These are phyloP conservation scores for Polia nebulosa DNA, from an alignment of 2,888 invertebrate genomes.

Conservation along the genomic window DNA sequence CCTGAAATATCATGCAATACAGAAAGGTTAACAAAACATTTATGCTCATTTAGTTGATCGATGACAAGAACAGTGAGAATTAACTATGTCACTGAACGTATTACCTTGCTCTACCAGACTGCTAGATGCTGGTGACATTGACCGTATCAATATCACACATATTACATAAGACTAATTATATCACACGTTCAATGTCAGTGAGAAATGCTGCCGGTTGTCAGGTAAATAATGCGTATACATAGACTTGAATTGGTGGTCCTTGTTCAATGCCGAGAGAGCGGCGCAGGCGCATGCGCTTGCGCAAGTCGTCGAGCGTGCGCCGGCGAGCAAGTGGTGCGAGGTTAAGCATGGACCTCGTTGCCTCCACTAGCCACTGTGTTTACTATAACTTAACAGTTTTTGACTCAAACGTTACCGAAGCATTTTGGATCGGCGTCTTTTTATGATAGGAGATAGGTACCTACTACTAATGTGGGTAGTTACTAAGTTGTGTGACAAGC, in stretches of 20 bases:
- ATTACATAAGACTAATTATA: conserved; percentile 61
- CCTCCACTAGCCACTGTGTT: conserved; percentile 47
- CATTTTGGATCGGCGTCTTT: not conserved
- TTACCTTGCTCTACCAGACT: conserved; percentile 20
- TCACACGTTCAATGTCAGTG: conserved; percentile 63
- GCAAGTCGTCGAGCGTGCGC: conserved; percentile 70
- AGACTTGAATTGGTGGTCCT: conserved; percentile 73
- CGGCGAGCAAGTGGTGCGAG: conserved; percentile 86
- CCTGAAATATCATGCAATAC: no score
- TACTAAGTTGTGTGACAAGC: not conserved
- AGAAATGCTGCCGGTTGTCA: conserved; percentile 58
- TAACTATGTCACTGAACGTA: not conserved
- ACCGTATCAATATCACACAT: conserved; percentile 51
- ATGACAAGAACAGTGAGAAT: not conserved
- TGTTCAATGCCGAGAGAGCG: conserved; percentile 89
- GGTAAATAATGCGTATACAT: conserved; percentile 61
- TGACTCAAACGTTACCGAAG: conserved; percentile 9
- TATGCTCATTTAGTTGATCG: not conserved
- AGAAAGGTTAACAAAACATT: not conserved
- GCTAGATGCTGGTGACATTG: conserved; percentile 43
- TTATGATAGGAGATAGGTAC: no score
- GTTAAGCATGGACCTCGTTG: conserved; percentile 83
- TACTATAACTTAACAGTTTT: conserved; percentile 36
- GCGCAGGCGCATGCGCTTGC: conserved; percentile 69
- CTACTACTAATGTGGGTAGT: not conserved